Conservation (phyloP, 2,797 vertebrate genomes). For the Pelochelys cantorii region DNA sequence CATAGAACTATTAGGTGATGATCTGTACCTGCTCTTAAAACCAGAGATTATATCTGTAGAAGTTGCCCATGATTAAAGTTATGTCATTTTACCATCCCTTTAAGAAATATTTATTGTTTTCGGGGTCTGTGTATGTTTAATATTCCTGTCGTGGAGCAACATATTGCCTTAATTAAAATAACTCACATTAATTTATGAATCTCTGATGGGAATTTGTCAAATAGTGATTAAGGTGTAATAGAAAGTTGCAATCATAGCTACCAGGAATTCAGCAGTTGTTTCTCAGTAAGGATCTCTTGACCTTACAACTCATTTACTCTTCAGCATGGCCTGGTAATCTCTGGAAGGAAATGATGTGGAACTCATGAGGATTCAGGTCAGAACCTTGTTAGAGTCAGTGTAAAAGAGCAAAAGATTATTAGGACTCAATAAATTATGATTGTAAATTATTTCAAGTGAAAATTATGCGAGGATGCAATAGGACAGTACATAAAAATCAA, state of each 20-base stretch:
- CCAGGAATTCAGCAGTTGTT: slow-evolving; percentile 73
- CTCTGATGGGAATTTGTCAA: slow-evolving; percentile 71
- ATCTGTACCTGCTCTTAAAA: slow-evolving; percentile 21
- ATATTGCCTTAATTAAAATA: slow-evolving; percentile 77
- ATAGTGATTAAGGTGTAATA: slow-evolving; percentile 70
- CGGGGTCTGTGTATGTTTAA: slow-evolving; percentile 41
- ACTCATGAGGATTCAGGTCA: slow-evolving; percentile 73
- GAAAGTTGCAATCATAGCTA: slow-evolving; percentile 72
- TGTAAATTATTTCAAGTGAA: slow-evolving; percentile 57
- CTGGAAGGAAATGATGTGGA: slow-evolving; percentile 76
- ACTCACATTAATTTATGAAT: slow-evolving; percentile 70
- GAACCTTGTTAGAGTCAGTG: slow-evolving; percentile 61
- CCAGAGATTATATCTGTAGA: background rate
- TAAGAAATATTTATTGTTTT: slow-evolving; percentile 50
- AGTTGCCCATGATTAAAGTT: background rate
- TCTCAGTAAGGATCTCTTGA: slow-evolving; percentile 76
- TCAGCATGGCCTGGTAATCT: slow-evolving; percentile 73
- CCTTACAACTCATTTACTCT: slow-evolving; percentile 77
- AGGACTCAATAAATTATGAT: slow-evolving; percentile 59
- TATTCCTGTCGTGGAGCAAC: slow-evolving; percentile 55
- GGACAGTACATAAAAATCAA: slow-evolving; percentile 2
- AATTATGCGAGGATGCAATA: slow-evolving; percentile 43
- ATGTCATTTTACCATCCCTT: slow-evolving; percentile 8
- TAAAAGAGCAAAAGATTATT: slow-evolving; percentile 68
- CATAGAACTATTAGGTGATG: background rate